Percentiles rank a stretch among this genome's conserved stretches.
Evolutionary conservation across 2,888 invertebrate species (phyloP).

Genomic region (Pollenia griseotomentosa): DNA sequence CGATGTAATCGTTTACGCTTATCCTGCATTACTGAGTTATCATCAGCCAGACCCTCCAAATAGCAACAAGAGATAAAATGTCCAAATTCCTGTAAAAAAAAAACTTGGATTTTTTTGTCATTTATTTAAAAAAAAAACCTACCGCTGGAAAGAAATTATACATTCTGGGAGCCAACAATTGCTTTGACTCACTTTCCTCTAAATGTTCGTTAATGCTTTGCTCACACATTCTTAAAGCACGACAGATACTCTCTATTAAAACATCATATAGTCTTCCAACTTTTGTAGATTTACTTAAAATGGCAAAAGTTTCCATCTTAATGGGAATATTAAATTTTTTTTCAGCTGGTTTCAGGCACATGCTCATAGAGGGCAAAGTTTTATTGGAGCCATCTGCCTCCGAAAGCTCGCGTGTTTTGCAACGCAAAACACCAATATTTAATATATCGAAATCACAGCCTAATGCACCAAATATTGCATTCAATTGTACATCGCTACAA

Average conservation of each 20-base stretch:
- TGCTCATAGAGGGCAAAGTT: slow-evolving; percentile 75
- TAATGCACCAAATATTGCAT: slow-evolving; percentile 75
- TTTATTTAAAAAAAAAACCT: not conserved
- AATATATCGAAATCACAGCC: slow-evolving; percentile 82
- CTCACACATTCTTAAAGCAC: slow-evolving; percentile 88
- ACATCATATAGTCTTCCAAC: slow-evolving; percentile 89
- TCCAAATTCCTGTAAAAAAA: slow-evolving; percentile 85
- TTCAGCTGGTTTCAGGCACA: slow-evolving; percentile 80
- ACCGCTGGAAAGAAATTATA: slow-evolving; percentile 88
- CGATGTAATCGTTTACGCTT: slow-evolving; percentile 89
- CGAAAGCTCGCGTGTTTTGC: slow-evolving; percentile 80
- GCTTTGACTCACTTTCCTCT: slow-evolving; percentile 76
- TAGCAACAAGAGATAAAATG: slow-evolving; percentile 92
- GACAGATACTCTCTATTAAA: slow-evolving; percentile 90
- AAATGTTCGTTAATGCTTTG: slow-evolving; percentile 87
- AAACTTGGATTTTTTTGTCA: not conserved
- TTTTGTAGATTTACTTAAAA: slow-evolving; percentile 88
- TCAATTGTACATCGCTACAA: slow-evolving; percentile 40
- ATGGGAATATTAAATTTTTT: slow-evolving; percentile 85
- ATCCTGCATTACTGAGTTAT: slow-evolving; percentile 87
- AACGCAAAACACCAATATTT: slow-evolving; percentile 81
- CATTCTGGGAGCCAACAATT: slow-evolving; percentile 83
- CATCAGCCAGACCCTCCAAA: slow-evolving; percentile 88
- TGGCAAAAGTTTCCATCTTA: slow-evolving; percentile 89
- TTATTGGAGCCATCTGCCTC: slow-evolving; percentile 58